Base-by-base conservation (phyloP, 2,888 invertebrate species). In the Tridacna crocea region DNA sequence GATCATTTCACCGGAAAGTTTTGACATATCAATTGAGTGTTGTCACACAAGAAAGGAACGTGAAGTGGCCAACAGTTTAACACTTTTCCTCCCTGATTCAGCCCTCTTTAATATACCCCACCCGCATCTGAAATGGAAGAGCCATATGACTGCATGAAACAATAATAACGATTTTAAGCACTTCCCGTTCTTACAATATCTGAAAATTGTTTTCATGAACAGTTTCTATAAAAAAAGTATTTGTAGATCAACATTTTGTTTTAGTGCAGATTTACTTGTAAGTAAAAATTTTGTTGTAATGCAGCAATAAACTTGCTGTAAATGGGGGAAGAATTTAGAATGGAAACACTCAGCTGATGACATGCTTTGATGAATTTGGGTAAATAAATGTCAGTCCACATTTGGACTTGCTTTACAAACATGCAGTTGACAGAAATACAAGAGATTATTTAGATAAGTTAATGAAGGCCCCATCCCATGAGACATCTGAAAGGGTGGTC, bases 361-460 rank as follows among this genome's bases (percentile, higher is more conserved):
- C 68, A 68, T 68, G 68, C 47, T n/a, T 68, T 68, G 68, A 68
- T 68, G 68, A 68, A 68, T 68, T 68, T 47, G 68, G n/a, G 46
- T 36, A 68, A 68, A 68, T 68, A 68, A 27, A n/a, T 68, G 68
- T 47, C 68, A 46, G 24, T 47, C n/a, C 68, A 26, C 68, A 68
- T 47, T 68, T 47, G 36, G 46, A 22, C n/a, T 12, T 47, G 24
- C 46, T 19, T 47, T 17, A 46, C 46, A 47, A 46, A 27, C 46
- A 46, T 47, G n/a, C 47, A 47, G 68, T 19, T 70, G 70, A 70
- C 70, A 70, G 70, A 70, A 51, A 48, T 70, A 51, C 70, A 70
- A 24, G 70, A 51, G 70, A 70, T 70, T 70, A 70, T 70, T 70
- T 70, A 70, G 70, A 70, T 70, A 70, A 70, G 70, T 70, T 70